These are phyloP conservation scores for Holothuria leucospilota DNA, from an alignment of 53 echinoderm and acorn worm species.

Conservation along the genomic window DNA sequence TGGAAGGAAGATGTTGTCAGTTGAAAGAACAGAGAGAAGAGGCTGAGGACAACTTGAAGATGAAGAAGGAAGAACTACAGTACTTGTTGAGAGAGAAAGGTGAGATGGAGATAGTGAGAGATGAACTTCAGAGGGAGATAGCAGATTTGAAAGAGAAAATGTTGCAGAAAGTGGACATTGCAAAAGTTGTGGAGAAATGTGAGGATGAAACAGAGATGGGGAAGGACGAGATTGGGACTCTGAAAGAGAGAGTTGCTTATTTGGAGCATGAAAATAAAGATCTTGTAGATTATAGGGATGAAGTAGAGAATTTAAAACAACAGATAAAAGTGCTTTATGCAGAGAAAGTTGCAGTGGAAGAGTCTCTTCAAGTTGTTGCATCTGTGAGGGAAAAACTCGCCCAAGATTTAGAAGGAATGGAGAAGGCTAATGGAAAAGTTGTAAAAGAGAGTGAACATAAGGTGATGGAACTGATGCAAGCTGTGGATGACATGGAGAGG, in stretches of 20 bases:
- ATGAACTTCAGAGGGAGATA: background rate
- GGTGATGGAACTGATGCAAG: background rate
- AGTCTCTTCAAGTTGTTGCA: too few relatives aligned
- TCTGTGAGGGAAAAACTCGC: too few relatives aligned
- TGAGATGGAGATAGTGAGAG: background rate
- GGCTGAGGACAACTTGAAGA: background rate
- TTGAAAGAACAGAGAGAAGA: slow-evolving; percentile 17
- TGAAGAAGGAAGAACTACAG: slow-evolving; percentile 21
- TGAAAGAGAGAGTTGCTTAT: background rate
- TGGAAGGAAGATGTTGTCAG: background rate
- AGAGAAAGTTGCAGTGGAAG: too few relatives aligned
- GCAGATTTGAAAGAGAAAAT: background rate
- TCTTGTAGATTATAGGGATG: too few relatives aligned
- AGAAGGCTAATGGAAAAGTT: background rate
- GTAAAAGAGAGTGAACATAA: background rate
- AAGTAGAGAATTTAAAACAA: too few relatives aligned
- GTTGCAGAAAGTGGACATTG: background rate
- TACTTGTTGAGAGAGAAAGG: background rate
- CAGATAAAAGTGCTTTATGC: too few relatives aligned
- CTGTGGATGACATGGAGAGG: background rate
- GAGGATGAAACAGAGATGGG: background rate
- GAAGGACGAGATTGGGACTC: background rate
- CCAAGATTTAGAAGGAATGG: background rate
- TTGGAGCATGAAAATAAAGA: too few relatives aligned
- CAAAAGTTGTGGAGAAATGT: background rate